phyloP scores from a whole-genome alignment of 2,113 vertebrate genomes.

The Python bivittatus region DNA sequence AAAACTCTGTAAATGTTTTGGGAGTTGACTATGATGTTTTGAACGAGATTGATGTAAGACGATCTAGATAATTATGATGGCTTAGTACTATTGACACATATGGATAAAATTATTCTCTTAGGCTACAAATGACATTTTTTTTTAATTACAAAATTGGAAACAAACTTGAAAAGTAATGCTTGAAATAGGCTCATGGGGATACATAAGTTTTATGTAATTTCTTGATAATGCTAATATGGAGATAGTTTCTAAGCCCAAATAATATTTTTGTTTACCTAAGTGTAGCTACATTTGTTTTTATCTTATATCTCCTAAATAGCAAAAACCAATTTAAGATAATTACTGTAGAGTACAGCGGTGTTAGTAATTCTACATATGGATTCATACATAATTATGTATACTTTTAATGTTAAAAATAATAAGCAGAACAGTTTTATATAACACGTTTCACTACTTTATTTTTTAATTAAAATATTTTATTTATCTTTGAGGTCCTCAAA shows the following conservation, averaged over 20 bases:
- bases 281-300: neutral
- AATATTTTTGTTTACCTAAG: neutral
- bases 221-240: neutral
- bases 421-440: neutral
- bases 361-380: neutral
- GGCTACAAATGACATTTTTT: neutral
- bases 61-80: neutral
- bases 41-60: neutral
- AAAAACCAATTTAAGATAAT: neutral
- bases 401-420: neutral
- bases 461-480: too few relatives aligned
- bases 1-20: neutral
- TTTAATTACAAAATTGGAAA: neutral
- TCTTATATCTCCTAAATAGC: neutral
- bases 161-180: neutral
- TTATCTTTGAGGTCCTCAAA: neutral
- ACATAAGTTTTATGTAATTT: neutral
- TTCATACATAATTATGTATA: neutral
- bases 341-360: neutral
- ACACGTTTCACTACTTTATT: too few relatives aligned
- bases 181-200: neutral
- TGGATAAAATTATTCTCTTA: neutral
- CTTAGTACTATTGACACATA: neutral
- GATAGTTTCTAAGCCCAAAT: neutral
- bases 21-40: neutral